Evolutionary conservation across 2,888 invertebrate genomes (phyloP).

Genomic region (Mesochorus sp.): DNA sequence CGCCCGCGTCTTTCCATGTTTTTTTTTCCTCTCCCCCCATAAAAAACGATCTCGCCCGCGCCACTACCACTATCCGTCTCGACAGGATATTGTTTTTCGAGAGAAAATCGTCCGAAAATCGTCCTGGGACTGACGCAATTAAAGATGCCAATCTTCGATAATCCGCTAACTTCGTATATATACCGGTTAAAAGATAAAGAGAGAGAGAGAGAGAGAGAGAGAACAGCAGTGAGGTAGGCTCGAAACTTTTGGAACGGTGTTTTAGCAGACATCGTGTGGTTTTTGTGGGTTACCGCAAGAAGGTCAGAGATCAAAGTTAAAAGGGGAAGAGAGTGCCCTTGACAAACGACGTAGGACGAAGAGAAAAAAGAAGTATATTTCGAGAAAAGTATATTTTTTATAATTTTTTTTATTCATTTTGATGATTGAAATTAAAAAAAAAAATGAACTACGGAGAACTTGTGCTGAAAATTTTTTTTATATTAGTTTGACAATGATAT

Average conservation of each 20-base stretch:
- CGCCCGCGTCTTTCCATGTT: conserved; percentile 16
- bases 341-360: neutral
- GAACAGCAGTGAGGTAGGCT: neutral
- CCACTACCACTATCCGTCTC: conserved; percentile 33
- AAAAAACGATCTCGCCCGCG: conserved; percentile 4
- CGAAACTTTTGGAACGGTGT: neutral
- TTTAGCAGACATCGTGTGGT: conserved; percentile 4
- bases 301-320: too few relatives aligned
- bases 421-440: too few relatives aligned
- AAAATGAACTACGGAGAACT: neutral
- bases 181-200: conserved; percentile 26
- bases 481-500: too few relatives aligned
- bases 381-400: neutral
- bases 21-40: neutral
- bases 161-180: conserved; percentile 57
- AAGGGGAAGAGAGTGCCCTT: neutral
- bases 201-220: neutral
- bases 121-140: conserved; percentile 64
- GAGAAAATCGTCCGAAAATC: conserved; percentile 61
- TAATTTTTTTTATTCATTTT: too few relatives aligned
- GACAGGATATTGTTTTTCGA: conserved; percentile 72
- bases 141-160: conserved; percentile 66
- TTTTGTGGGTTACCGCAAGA: neutral
- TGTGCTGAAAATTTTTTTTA: too few relatives aligned
- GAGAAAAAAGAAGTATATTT: conserved; percentile 22